These are phyloP conservation scores for Cistogaster globosa DNA, from an alignment of 2,888 invertebrate species.

Conservation along the genomic window DNA sequence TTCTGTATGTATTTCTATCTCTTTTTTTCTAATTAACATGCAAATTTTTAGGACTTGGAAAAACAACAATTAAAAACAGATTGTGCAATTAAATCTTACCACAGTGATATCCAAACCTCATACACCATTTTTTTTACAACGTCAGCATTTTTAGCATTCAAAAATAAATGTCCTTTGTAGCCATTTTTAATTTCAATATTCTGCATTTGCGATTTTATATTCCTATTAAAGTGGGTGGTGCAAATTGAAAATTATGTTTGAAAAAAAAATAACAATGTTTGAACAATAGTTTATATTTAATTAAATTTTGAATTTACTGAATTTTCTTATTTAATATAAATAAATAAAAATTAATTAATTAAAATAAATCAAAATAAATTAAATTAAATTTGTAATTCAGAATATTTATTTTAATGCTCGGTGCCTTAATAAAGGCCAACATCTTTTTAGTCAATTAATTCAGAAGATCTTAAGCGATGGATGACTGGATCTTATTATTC, in stretches of 20 bases:
- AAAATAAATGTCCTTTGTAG: conserved; percentile 26
- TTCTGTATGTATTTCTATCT: background rate
- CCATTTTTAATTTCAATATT: background rate
- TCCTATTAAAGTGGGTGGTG: background rate
- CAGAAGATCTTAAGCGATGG: too few species aligned
- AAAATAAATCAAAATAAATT: too few species aligned
- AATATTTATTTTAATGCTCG: too few species aligned
- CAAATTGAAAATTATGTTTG: conserved; percentile 11
- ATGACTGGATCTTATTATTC: too few species aligned
- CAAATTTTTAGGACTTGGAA: conserved; percentile 46
- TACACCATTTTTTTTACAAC: conserved; percentile 22
- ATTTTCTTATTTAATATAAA: too few species aligned
- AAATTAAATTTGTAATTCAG: too few species aligned
- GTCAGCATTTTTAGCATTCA: conserved; percentile 11
- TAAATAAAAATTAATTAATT: too few species aligned
- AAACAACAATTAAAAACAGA: conserved; percentile 65
- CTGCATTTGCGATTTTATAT: conserved; percentile 10
- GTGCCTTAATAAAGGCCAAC: too few species aligned
- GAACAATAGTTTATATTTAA: background rate
- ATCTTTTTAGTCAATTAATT: too few species aligned
- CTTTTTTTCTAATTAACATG: conserved; percentile 39
- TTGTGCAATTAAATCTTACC: conserved; percentile 58
- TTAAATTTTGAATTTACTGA: too few species aligned
- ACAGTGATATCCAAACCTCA: conserved; percentile 23
- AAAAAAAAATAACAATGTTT: background rate